Evolutionary conservation across 2,797 vertebrate genomes (phyloP).

Genomic region (Eulemur albifrons): DNA sequence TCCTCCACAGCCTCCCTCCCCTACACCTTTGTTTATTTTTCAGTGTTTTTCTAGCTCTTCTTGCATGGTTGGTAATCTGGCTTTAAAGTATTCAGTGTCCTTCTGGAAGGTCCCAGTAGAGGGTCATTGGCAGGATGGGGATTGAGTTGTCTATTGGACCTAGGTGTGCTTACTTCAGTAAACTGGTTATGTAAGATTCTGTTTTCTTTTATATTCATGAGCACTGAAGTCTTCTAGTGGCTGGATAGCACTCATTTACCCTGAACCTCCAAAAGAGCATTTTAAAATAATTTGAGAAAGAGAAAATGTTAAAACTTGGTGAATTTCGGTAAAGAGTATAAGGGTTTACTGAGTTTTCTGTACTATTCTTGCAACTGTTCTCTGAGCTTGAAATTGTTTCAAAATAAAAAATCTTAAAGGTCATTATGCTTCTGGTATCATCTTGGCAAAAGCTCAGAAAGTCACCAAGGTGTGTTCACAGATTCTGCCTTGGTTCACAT

Average conservation of each 20-base stretch:
- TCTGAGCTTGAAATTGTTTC: slow-evolving; percentile 10
- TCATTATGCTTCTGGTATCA: background rate
- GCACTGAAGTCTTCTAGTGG: background rate
- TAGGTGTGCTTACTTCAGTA: background rate
- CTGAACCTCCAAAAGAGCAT: background rate
- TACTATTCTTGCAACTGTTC: background rate
- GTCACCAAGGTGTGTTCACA: background rate
- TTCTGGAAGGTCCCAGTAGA: background rate
- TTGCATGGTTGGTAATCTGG: background rate
- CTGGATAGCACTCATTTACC: background rate
- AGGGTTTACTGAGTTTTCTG: background rate
- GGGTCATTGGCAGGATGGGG: background rate
- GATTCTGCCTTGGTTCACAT: background rate
- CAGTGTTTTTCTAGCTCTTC: slow-evolving; percentile 7
- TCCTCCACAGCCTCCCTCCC: background rate
- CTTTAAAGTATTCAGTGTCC: background rate
- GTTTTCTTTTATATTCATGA: background rate
- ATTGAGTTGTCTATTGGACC: background rate
- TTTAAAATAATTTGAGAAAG: background rate
- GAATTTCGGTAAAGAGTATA: background rate
- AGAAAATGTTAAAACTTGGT: background rate
- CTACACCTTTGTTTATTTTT: background rate
- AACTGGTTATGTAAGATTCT: background rate
- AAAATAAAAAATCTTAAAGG: background rate
- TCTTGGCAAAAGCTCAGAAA: background rate